Conservation (phyloP, 1,140 invertebrate species). For the Pseudomyrmex gracilis region DNA sequence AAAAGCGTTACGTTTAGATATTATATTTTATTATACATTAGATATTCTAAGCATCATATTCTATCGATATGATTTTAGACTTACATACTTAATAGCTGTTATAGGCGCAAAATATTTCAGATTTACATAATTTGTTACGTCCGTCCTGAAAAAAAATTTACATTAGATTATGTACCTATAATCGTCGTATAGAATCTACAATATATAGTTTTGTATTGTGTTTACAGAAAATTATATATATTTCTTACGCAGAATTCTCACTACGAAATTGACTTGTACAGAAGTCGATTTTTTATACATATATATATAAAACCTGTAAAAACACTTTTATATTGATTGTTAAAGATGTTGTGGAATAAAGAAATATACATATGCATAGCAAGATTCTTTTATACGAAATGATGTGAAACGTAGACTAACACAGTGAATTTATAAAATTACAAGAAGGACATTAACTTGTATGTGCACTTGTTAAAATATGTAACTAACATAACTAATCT, state of each 20-base stretch:
- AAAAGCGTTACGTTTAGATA: slow-evolving; percentile 19
- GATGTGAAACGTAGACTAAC: not conserved
- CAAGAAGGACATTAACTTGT: slow-evolving; percentile 30
- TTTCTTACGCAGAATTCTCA: slow-evolving; percentile 22
- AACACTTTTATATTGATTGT: slow-evolving; percentile 74
- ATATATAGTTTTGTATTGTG: slow-evolving; percentile 69
- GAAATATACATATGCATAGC: slow-evolving; percentile 60
- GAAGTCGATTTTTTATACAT: slow-evolving; percentile 68
- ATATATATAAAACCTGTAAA: slow-evolving; percentile 57
- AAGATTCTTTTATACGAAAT: slow-evolving; percentile 24
- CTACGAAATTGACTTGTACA: slow-evolving; percentile 63
- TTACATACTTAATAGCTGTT: slow-evolving; percentile 33
- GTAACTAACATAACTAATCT: slow-evolving; percentile 77
- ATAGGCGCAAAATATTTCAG: slow-evolving; percentile 43
- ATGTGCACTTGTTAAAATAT: slow-evolving; percentile 61
- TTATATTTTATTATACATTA: not conserved
- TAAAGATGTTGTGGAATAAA: slow-evolving; percentile 72
- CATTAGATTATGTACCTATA: slow-evolving; percentile 46
- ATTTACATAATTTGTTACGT: slow-evolving; percentile 67
- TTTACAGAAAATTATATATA: slow-evolving; percentile 45
- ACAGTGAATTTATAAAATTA: not conserved
- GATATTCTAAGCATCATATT: slow-evolving; percentile 26
- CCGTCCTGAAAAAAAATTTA: slow-evolving; percentile 68
- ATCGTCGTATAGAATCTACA: slow-evolving; percentile 69
- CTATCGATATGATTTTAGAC: slow-evolving; percentile 11